These are phyloP conservation scores for Artibeus jamaicensis DNA, from an alignment of 2,797 vertebrate genomes.

Conservation along the genomic window DNA sequence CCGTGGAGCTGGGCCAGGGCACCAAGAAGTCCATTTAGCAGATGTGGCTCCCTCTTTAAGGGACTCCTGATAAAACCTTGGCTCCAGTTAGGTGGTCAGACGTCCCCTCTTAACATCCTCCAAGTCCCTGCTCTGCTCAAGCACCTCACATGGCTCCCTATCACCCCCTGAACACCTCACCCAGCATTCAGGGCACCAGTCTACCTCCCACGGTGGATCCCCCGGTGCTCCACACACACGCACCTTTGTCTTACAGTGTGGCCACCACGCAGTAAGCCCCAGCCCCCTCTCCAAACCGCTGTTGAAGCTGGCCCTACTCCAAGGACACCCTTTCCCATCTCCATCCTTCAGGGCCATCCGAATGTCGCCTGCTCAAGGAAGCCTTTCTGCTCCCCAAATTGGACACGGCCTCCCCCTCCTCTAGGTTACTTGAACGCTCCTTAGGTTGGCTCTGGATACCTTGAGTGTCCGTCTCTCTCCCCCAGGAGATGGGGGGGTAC, in stretches of 20 bases:
- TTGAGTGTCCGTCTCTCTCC: not conserved
- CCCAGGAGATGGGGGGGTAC: too few species aligned
- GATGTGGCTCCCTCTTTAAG: not conserved
- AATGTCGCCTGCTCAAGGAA: not conserved
- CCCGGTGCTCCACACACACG: not conserved
- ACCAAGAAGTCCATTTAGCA: not conserved
- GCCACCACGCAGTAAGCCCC: not conserved
- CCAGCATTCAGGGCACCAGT: not conserved
- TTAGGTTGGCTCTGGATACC: not conserved
- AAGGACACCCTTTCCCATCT: not conserved
- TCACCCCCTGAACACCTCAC: not conserved
- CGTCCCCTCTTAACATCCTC: not conserved
- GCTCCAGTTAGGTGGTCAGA: not conserved
- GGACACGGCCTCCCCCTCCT: not conserved
- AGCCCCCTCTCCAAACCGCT: not conserved
- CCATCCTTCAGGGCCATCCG: not conserved
- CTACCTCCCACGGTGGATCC: not conserved
- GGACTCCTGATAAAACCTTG: not conserved
- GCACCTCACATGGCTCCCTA: not conserved
- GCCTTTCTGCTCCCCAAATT: not conserved
- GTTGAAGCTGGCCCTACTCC: not conserved
- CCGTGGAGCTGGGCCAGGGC: too few species aligned
- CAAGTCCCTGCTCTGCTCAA: not conserved
- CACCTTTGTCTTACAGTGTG: not conserved
- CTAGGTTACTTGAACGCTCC: not conserved